Evolutionary conservation across 2,113 vertebrate genomes (phyloP).

Genomic region (Spilogale gracilis): DNA sequence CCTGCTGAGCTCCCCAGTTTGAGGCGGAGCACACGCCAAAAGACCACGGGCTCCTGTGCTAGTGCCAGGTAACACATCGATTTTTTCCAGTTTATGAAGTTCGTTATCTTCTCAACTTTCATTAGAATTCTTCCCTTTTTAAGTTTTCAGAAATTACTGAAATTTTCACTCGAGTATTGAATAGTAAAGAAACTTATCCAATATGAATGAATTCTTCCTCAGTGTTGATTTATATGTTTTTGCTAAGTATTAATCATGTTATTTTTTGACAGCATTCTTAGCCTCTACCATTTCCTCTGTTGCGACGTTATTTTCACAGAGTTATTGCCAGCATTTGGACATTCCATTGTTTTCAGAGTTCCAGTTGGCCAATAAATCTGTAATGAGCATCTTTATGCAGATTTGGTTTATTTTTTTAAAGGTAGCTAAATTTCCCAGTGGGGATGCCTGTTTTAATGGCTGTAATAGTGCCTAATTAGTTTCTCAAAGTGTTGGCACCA

Average conservation of each 20-base stretch:
- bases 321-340: neutral
- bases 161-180: neutral
- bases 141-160: neutral
- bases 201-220: neutral
- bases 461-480: conserved; percentile 20
- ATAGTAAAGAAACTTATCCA: neutral
- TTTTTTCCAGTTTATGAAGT: neutral
- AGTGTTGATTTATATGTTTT: neutral
- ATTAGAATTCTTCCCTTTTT: neutral
- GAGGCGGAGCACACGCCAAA: conserved; percentile 99
- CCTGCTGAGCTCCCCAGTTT: conserved; percentile 99
- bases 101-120: neutral
- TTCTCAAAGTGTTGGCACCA: neutral
- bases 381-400: conserved; percentile 23
- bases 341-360: neutral
- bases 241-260: neutral
- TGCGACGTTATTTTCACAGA: neutral
- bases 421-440: neutral
- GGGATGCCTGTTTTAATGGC: neutral
- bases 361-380: neutral
- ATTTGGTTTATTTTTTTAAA: conserved; percentile 50
- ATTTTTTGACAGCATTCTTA: neutral
- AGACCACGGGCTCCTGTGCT: conserved; percentile 99
- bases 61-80: conserved; percentile 94
- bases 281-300: neutral